Evolutionary conservation across 2,113 vertebrate genomes (phyloP), one percentile per base, ranked within the genome.

Genomic region (Callorhinus ursinus): DNA sequence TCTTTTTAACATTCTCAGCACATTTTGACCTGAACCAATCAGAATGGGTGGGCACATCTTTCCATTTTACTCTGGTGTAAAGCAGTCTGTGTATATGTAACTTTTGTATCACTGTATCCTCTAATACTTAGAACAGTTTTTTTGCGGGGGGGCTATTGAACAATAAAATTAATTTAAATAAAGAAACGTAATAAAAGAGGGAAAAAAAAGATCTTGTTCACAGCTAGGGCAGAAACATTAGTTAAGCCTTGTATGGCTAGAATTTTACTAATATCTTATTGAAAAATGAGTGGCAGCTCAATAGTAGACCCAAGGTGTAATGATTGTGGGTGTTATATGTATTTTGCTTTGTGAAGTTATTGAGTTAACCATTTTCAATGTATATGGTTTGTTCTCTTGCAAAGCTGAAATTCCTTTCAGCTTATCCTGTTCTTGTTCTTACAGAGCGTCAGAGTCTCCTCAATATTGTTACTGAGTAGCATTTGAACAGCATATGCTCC

Each of bases 1-100:
- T 92, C 15, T 80, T 87, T 79, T 57, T 22, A 55, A 57, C 76
- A 85, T 63, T 42, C 8, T 88, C 59, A 81, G 82, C n/a, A 24
- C 7, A 96, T 82, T 95, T 82, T 77, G 79, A 24, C n/a, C 53
- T 61, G 36, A 77, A 18, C 16, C 39, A 86, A 8, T 36, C 3
- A 46, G 39, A 88, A 14, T 59, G 36, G 11, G 10, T 36, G 79
- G 81, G 53, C 39, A 61, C 14, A 28, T 55, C 11, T 83, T 92
- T 97, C 42, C 36, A 61, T 88, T 95, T 95, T 74, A 89, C 24
- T 85, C 53, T 59, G 65, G 22, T 86, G 24, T 96, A 86, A 93
- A 93, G 9, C 33, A 57, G 36, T 86, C 31, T 39, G 9, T 28
- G 24, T 46, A 15, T 46, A 71, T 80, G 24, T 63, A n/a, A 63